A percentile compares a stretch with the other conserved stretches of the same genome.
Evolutionary conservation across 2,797 vertebrate genomes (phyloP).

Genomic region (Gadopsis marmoratus): DNA sequence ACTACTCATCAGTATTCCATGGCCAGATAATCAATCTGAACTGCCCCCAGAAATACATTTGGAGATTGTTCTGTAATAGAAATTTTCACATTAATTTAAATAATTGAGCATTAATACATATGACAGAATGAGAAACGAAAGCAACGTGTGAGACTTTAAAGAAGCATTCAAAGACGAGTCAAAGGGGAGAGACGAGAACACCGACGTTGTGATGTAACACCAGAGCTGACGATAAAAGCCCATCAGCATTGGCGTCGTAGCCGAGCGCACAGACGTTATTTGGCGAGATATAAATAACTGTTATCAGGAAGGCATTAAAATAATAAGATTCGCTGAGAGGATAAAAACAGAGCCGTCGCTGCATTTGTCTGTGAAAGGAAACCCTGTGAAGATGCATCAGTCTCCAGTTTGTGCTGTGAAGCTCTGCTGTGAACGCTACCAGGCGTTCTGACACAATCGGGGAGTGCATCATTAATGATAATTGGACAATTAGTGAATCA

Average conservation of each 20-base stretch:
- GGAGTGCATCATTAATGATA: conserved; percentile 30
- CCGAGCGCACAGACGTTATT: neutral
- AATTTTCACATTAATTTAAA: neutral
- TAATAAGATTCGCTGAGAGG: neutral
- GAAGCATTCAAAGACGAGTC: neutral
- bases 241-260: neutral
- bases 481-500: conserved; percentile 42
- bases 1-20: neutral
- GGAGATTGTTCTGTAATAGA: neutral
- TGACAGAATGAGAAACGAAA: neutral
- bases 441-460: conserved; percentile 16
- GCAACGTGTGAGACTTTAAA: neutral
- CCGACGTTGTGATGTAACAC: no score
- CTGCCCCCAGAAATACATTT: neutral
- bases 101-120: neutral
- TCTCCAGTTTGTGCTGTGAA: conserved; percentile 1
- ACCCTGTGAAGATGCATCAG: neutral
- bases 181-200: neutral
- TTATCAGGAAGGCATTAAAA: neutral
- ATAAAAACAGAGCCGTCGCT: neutral
- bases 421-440: neutral
- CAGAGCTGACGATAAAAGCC: neutral
- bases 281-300: neutral
- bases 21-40: neutral
- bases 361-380: neutral